These are phyloP conservation scores for Enhydra lutris DNA, from an alignment of 2,113 vertebrate species.

Conservation along the genomic window DNA sequence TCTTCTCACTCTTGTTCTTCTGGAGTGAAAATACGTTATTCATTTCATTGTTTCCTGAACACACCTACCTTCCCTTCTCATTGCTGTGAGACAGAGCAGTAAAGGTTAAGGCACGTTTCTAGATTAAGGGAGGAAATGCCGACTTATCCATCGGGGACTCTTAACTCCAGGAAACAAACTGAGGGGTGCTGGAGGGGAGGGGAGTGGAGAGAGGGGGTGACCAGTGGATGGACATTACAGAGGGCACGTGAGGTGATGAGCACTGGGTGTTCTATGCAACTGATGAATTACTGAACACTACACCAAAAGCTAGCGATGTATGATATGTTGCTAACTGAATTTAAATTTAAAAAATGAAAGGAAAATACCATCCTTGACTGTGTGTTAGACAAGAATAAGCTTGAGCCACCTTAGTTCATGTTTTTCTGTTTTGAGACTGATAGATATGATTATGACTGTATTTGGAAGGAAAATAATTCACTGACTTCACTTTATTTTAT, in stretches of 20 bases:
- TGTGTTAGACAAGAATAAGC: not conserved
- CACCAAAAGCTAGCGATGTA: too few species aligned
- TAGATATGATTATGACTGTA: not conserved
- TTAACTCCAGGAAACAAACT: not conserved
- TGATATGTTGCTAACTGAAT: too few species aligned
- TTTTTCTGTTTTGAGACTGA: not conserved
- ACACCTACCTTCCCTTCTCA: not conserved
- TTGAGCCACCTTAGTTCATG: not conserved
- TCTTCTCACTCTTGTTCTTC: not conserved
- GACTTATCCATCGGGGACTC: not conserved
- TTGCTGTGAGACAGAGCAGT: not conserved
- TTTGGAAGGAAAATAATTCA: not conserved
- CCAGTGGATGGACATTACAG: not conserved
- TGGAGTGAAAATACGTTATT: not conserved
- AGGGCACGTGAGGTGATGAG: too few species aligned
- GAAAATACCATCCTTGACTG: not conserved
- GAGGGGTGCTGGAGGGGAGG: not conserved
- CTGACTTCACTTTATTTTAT: not conserved
- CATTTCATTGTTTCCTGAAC: not conserved
- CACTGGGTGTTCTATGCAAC: too few species aligned
- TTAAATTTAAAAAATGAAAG: not conserved
- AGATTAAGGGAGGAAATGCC: not conserved
- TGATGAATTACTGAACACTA: too few species aligned
- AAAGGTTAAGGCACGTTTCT: not conserved
- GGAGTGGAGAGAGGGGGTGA: not conserved